phyloP scores from a whole-genome alignment of 2,888 invertebrate genomes.

The Aleiodes leptofemur region DNA sequence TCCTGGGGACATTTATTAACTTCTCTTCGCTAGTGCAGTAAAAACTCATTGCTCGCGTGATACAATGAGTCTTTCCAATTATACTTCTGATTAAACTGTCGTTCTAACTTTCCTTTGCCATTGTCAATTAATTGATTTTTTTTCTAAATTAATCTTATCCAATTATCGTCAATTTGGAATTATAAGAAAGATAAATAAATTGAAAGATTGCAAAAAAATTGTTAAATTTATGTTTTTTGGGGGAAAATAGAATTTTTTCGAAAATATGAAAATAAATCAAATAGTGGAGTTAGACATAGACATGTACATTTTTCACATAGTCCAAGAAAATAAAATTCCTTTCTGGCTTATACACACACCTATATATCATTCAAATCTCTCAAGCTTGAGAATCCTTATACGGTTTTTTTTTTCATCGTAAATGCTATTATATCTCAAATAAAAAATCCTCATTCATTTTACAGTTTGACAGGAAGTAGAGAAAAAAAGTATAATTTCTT shows the following conservation, averaged over 20 bases:
- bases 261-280: not conserved
- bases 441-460: conserved; percentile 6
- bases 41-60: conserved; percentile 26
- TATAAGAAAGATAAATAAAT: no score
- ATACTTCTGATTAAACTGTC: not conserved
- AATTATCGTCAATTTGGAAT: no score
- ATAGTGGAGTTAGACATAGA: conserved; percentile 17
- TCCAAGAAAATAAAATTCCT: conserved; percentile 15
- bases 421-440: conserved; percentile 21
- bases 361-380: conserved; percentile 25
- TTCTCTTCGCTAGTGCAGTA: conserved; percentile 9
- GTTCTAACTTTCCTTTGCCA: no score
- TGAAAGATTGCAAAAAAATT: no score
- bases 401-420: conserved; percentile 22
- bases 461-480: not conserved
- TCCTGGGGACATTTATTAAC: conserved; percentile 13
- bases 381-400: conserved; percentile 13
- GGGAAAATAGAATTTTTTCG: no score
- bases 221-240: no score
- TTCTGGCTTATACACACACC: conserved; percentile 8
- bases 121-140: conserved; percentile 20
- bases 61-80: conserved; percentile 26
- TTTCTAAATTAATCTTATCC: not conserved
- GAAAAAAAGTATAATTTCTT: not conserved
- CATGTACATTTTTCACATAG: conserved; percentile 17